Conservation (phyloP, 2,797 vertebrate genomes). For the Corythornis leucogaster region DNA sequence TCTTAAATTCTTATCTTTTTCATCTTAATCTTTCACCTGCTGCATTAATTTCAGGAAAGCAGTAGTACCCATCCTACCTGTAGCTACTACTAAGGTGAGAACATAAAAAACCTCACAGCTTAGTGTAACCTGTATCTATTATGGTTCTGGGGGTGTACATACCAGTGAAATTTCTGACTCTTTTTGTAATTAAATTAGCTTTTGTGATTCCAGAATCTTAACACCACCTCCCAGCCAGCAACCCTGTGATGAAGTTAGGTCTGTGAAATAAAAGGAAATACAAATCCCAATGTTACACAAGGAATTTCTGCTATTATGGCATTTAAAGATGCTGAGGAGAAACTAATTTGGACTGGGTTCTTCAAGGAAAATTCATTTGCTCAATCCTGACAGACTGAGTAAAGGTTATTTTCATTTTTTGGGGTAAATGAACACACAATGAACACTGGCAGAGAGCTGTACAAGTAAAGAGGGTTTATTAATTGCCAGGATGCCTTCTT, state of each 20-base stretch:
- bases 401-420: neutral
- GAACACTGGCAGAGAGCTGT: neutral
- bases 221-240: conserved; percentile 3
- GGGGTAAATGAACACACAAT: neutral
- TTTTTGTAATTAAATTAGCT: conserved; percentile 14
- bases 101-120: neutral
- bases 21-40: neutral
- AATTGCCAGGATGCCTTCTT: neutral
- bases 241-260: neutral
- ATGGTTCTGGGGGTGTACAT: neutral
- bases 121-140: neutral
- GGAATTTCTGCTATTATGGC: neutral
- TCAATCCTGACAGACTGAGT: neutral
- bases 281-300: neutral
- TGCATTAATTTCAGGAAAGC: neutral
- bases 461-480: neutral
- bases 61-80: neutral
- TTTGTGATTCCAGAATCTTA: conserved; percentile 32
- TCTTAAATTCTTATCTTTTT: no score
- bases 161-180: neutral
- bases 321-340: neutral
- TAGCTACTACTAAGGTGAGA: neutral
- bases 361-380: neutral
- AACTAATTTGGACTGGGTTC: neutral
- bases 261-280: conserved; percentile 10